phyloP scores from a whole-genome alignment of 2,888 invertebrate genomes.

The Dendrolimus pini region DNA sequence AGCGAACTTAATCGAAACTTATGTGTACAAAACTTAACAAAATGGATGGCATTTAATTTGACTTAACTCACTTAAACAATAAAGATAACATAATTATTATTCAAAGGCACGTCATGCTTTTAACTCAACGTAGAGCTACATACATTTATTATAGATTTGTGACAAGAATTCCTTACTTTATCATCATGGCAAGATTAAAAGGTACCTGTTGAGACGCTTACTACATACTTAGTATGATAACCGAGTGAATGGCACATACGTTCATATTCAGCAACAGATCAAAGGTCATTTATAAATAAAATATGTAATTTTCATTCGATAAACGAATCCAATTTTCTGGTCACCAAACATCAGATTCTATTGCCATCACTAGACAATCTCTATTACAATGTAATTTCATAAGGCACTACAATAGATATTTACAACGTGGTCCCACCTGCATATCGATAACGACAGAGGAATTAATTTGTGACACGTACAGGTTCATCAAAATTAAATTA shows the following conservation, averaged over 20 bases:
- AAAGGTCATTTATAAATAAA: slow-evolving; percentile 37
- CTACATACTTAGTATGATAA: slow-evolving; percentile 68
- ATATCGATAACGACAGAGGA: slow-evolving; percentile 36
- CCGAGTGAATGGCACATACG: slow-evolving; percentile 72
- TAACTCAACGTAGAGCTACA: slow-evolving; percentile 49
- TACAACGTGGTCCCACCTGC: slow-evolving; percentile 54
- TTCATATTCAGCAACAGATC: slow-evolving; percentile 52
- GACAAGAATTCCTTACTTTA: slow-evolving; percentile 73
- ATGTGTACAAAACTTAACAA: slow-evolving; percentile 73
- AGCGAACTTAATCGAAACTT: slow-evolving; percentile 72
- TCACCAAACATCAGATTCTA: slow-evolving; percentile 33
- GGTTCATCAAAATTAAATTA: slow-evolving; percentile 43
- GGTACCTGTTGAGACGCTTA: slow-evolving; percentile 73
- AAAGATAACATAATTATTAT: slow-evolving; percentile 62
- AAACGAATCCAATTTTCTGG: slow-evolving; percentile 30
- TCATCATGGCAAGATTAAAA: slow-evolving; percentile 76
- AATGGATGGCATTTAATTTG: slow-evolving; percentile 76
- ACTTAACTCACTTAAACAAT: slow-evolving; percentile 71
- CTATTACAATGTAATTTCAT: slow-evolving; percentile 46
- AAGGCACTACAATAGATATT: slow-evolving; percentile 64
- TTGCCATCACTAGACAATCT: slow-evolving; percentile 49
- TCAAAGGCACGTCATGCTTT: slow-evolving; percentile 66
- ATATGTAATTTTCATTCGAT: slow-evolving; percentile 24
- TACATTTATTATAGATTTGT: slow-evolving; percentile 54
- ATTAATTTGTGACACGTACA: slow-evolving; percentile 51